A percentile compares a stretch with the other conserved stretches of the same genome.
Evolutionary conservation across 2,113 vertebrate species (phyloP).

Genomic region (Excalfactoria chinensis): DNA sequence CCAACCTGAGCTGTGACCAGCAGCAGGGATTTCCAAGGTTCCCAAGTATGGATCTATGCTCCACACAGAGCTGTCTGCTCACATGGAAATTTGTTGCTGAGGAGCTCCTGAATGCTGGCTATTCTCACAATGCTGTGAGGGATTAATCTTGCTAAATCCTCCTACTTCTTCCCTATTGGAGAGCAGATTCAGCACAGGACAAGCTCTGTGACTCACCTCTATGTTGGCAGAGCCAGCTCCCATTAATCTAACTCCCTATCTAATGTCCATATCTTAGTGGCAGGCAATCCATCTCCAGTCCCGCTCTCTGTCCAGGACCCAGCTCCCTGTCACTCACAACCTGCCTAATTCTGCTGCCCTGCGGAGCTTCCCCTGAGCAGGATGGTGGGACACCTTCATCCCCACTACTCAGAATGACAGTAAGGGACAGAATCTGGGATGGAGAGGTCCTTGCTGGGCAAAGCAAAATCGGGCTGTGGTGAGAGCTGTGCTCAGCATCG

Average conservation of each 20-base stretch:
- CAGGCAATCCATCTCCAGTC: slow-evolving; percentile 61
- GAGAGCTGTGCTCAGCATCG: not conserved
- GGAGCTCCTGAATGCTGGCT: slow-evolving; percentile 32
- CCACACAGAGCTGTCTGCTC: not conserved
- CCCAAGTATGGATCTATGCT: not conserved
- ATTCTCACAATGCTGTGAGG: slow-evolving; percentile 36
- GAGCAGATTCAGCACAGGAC: slow-evolving; percentile 62
- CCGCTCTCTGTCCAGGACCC: slow-evolving; percentile 24
- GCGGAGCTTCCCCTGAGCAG: not conserved
- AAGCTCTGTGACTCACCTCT: slow-evolving; percentile 68
- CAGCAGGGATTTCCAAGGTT: not conserved
- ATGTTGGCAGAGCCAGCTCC: slow-evolving; percentile 61
- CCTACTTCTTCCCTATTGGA: slow-evolving; percentile 42
- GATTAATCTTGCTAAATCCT: slow-evolving; percentile 64
- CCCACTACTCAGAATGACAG: not conserved
- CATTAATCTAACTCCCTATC: slow-evolving; percentile 68
- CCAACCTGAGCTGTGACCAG: not conserved
- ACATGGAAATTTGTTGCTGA: slow-evolving; percentile 35
- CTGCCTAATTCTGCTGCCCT: not conserved
- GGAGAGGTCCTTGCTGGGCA: not conserved
- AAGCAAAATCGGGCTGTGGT: not conserved
- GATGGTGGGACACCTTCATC: not conserved
- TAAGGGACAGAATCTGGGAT: not conserved
- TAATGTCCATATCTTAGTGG: slow-evolving; percentile 52
- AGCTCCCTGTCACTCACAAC: slow-evolving; percentile 31